A percentile compares a stretch with the other conserved stretches of the same genome.
These are phyloP conservation scores for Perognathus longimembris DNA, from an alignment of 2,113 vertebrate species.

Conservation along the genomic window DNA sequence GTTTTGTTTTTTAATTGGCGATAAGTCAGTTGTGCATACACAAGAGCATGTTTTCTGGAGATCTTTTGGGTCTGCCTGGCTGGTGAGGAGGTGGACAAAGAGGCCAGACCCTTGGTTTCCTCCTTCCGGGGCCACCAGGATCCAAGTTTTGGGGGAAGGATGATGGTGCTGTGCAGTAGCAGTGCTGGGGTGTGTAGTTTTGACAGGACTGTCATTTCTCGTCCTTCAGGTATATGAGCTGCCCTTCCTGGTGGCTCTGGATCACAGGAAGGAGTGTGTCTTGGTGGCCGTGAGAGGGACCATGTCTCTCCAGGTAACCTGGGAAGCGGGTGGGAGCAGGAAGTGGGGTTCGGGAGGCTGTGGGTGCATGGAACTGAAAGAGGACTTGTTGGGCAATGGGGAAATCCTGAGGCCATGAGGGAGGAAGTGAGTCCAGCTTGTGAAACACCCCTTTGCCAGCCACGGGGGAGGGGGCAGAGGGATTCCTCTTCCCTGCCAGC, in stretches of 20 bases:
- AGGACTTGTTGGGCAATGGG: background rate
- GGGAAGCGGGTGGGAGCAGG: background rate
- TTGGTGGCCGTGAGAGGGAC: slow-evolving; percentile 97
- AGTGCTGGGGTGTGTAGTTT: too few relatives aligned
- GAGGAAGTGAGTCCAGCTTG: background rate
- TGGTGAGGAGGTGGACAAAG: background rate
- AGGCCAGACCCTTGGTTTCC: rapidly evolving
- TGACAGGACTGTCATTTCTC: background rate
- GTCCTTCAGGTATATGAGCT: slow-evolving; percentile 95
- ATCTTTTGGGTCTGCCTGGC: background rate
- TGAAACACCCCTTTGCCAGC: background rate
- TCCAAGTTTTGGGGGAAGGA: background rate
- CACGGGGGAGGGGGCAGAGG: rapidly evolving
- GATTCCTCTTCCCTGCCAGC: too few relatives aligned
- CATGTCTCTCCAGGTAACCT: slow-evolving; percentile 93
- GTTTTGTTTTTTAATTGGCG: too few relatives aligned
- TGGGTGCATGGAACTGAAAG: background rate
- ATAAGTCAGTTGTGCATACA: background rate
- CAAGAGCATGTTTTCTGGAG: background rate
- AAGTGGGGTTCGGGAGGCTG: rapidly evolving
- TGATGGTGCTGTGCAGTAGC: too few relatives aligned
- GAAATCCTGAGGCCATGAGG: background rate
- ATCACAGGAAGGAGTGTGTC: slow-evolving; percentile 95
- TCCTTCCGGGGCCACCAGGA: background rate
- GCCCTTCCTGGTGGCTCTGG: slow-evolving; percentile 96